Evolutionary conservation across 2,797 vertebrate species (phyloP), one percentile per base, ranked within the genome.

Genomic region (Pseudopleuronectes americanus): DNA sequence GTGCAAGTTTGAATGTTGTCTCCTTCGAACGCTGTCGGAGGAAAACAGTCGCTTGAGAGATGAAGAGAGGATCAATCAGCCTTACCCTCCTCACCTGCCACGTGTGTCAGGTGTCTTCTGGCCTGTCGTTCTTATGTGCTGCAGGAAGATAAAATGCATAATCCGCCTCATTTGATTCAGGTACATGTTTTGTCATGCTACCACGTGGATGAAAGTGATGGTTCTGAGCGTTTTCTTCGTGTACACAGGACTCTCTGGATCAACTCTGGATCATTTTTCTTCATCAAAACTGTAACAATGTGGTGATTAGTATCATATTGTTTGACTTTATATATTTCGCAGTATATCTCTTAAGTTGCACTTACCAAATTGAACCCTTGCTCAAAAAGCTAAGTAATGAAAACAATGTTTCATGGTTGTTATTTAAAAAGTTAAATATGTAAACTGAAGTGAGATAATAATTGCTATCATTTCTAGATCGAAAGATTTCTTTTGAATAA

Each of bases 61-160:
- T 82, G 87, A 89, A 85, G 89, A 84, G 84, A 36, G 82, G 86
- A 91, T 93, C 92, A 91, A 87, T 93, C 92, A 90, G 88, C 81
- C 85, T 93, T 93, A 92, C 89, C 77, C 81, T 73, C 57, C 81
- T 87, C 83, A 89, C 81, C 82, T 92, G 88, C 80, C 89, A 88
- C 43, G 56, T 65, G 83, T 90, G 90, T 83, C 89, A 85, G 81
- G 68, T 90, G 88, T 92, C 77, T 89, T 80, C 86, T 88, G 78
- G 85, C 81, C 81, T 90, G 84, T 88, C 84, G 58, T 82, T 89
- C 84, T 81, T 80, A 89, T 81, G 75, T 83, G 68, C 81, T 77
- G 83, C 81, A 86, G 81, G 80, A 88, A 87, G 91, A 90, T 90
- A 84, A 86, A 86, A 83, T 80, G 72, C 79, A 81, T 93, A 93